phyloP scores from a whole-genome alignment of 2,113 vertebrate species.

The Gymnorhina tibicen region DNA sequence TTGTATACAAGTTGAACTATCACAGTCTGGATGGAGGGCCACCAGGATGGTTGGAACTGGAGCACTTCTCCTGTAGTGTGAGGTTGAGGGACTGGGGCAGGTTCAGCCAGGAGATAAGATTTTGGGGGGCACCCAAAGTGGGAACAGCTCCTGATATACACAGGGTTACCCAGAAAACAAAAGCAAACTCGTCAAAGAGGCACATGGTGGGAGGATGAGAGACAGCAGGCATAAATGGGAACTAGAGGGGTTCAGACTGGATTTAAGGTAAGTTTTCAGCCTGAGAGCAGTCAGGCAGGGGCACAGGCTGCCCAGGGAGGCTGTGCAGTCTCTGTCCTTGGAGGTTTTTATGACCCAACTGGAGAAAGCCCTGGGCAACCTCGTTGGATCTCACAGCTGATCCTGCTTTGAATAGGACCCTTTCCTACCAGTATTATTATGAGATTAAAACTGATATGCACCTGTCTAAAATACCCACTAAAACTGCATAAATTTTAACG shows the following conservation, averaged over 20 bases:
- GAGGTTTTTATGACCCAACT: neutral
- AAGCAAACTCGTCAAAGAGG: neutral
- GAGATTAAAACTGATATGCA: neutral
- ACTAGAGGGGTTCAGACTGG: neutral
- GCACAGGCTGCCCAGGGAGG: neutral
- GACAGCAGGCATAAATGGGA: neutral
- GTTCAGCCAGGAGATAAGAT: neutral
- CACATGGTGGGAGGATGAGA: neutral
- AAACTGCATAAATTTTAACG: neutral
- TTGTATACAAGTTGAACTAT: neutral
- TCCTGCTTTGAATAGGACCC: neutral
- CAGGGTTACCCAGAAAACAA: accelerated
- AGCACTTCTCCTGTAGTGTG: neutral
- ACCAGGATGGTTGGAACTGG: neutral
- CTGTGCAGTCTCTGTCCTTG: neutral
- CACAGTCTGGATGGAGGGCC: neutral
- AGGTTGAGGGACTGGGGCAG: neutral
- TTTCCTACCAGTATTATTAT: neutral
- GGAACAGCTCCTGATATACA: neutral
- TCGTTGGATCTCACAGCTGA: neutral
- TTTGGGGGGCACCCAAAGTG: neutral
- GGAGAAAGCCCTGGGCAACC: neutral
- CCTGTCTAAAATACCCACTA: neutral
- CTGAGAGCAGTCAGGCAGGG: neutral
- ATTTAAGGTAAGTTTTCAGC: neutral